phyloP scores from a whole-genome alignment of 2,113 vertebrate genomes.

The Podiceps cristatus region DNA sequence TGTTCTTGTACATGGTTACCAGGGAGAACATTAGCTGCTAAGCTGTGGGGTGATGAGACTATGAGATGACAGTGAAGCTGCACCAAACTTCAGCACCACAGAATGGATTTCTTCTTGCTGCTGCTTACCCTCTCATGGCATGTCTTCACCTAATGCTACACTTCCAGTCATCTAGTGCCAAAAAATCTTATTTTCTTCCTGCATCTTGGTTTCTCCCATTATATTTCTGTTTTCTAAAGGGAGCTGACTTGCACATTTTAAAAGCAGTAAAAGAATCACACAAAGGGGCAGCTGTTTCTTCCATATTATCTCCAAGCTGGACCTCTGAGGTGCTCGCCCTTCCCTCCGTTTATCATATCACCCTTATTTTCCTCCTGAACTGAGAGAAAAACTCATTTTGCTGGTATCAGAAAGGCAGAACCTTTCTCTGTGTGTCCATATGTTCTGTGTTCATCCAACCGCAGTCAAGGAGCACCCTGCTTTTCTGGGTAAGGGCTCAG shows the following conservation, averaged over 20 bases:
- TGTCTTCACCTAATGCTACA: neutral
- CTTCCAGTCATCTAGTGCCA: neutral
- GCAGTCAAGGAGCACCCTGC: neutral
- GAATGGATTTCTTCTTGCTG: neutral
- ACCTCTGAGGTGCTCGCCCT: neutral
- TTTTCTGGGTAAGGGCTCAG: neutral
- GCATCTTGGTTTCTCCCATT: neutral
- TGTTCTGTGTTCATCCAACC: neutral
- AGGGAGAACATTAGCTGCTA: neutral
- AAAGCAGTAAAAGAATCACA: neutral
- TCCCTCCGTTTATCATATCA: neutral
- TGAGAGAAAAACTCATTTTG: neutral
- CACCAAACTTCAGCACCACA: neutral
- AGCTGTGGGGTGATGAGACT: neutral
- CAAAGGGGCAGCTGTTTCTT: neutral
- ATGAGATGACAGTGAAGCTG: neutral
- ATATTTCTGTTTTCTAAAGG: neutral
- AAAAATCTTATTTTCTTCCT: neutral
- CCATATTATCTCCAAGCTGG: neutral
- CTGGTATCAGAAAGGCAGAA: neutral
- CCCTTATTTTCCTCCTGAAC: neutral
- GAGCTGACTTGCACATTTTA: neutral
- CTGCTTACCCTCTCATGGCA: neutral
- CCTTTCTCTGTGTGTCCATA: fast-evolving
- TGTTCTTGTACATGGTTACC: neutral